Percentiles rank a stretch among this genome's conserved stretches.
phyloP scores from a whole-genome alignment of 2,797 vertebrate species.

The Anisognathus igniventris region DNA sequence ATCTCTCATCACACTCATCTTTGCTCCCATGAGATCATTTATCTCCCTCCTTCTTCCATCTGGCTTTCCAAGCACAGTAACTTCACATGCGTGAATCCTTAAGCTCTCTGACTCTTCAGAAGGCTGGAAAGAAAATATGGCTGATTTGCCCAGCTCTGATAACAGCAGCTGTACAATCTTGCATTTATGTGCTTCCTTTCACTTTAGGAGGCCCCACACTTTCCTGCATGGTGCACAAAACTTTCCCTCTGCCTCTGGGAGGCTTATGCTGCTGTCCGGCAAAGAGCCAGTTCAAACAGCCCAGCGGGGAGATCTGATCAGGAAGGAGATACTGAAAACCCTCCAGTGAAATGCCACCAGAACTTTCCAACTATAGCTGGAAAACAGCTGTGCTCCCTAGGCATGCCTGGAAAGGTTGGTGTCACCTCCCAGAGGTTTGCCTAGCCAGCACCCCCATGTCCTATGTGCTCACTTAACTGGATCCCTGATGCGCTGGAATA shows the following conservation, averaged over 20 bases:
- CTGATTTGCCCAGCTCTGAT: neutral
- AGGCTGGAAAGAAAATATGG: neutral
- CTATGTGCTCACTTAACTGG: neutral
- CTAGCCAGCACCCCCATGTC: neutral
- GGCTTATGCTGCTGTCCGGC: neutral
- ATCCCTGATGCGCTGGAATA: neutral
- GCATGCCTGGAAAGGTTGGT: neutral
- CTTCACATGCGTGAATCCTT: neutral
- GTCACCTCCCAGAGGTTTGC: neutral
- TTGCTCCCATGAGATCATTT: neutral
- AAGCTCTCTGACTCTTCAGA: neutral
- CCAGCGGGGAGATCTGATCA: neutral
- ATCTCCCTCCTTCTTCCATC: neutral
- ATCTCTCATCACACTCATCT: neutral
- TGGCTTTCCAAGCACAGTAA: neutral
- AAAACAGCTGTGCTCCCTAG: neutral
- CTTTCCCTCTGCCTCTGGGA: neutral
- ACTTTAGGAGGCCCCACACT: neutral
- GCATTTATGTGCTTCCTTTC: neutral
- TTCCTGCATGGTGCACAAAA: neutral
- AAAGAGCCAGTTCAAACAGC: slow-evolving; percentile 7
- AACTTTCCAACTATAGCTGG: neutral
- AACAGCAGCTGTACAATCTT: neutral
- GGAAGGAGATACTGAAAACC: neutral
- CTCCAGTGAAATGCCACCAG: neutral